Evolutionary conservation across 1,140 invertebrate genomes (phyloP).

Genomic region (Drosophila novamexicana): DNA sequence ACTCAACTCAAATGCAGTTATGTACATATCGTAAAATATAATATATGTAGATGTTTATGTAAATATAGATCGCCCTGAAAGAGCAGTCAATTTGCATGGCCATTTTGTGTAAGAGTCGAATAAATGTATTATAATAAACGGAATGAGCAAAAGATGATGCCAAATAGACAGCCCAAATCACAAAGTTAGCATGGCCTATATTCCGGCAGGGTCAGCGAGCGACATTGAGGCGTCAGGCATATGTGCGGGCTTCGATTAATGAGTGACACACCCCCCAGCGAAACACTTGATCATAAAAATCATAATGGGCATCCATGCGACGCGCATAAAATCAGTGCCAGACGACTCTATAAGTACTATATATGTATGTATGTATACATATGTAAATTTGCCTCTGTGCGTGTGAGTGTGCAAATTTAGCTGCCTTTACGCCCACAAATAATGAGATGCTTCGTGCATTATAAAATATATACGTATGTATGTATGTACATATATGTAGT

Average conservation of each 20-base stretch:
- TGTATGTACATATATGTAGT: background rate
- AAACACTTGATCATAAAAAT: constrained; percentile 35
- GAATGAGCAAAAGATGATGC: constrained; percentile 17
- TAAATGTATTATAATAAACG: constrained; percentile 41
- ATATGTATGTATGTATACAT: background rate
- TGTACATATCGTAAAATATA: background rate
- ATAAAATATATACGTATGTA: constrained; percentile 15
- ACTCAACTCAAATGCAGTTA: constrained; percentile 26
- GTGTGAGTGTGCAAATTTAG: background rate
- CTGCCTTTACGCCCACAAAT: constrained; percentile 1
- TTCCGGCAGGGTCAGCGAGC: constrained; percentile 2
- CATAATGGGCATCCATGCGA: constrained; percentile 43
- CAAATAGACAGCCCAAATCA: background rate
- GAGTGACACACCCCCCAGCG: constrained; percentile 20
- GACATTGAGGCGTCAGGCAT: constrained; percentile 16
- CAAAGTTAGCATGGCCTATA: background rate
- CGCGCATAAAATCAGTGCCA: constrained; percentile 39
- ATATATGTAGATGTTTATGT: constrained; percentile 9
- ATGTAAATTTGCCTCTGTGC: background rate
- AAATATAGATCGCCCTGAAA: constrained; percentile 19
- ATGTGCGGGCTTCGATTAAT: constrained; percentile 39
- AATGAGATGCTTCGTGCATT: constrained; percentile 29
- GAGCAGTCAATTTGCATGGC: constrained; percentile 31
- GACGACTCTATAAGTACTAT: constrained; percentile 15
- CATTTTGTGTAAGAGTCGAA: constrained; percentile 12